Percentiles rank a stretch among this genome's conserved stretches.
Evolutionary conservation across 2,797 vertebrate genomes (phyloP).

Genomic region (Limosa lapponica): DNA sequence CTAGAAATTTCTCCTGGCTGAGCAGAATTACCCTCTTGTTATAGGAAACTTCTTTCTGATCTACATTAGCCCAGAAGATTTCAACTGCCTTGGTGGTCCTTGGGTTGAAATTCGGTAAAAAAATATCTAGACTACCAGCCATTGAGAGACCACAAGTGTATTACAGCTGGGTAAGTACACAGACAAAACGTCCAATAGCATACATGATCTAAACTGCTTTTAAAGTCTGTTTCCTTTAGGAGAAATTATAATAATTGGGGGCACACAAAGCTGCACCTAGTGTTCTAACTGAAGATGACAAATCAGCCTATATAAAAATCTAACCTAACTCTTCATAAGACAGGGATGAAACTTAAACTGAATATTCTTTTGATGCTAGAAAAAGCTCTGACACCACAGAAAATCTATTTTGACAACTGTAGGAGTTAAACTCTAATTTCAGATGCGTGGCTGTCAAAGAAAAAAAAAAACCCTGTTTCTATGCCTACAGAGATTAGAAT

Average conservation of each 20-base stretch:
- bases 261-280: neutral
- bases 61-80: neutral
- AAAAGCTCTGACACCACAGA: slow-evolving; percentile 62
- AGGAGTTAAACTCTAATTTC: slow-evolving; percentile 71
- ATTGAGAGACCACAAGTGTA: neutral
- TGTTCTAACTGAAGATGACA: neutral
- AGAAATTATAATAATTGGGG: neutral
- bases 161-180: neutral
- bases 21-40: neutral
- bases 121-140: neutral
- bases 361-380: slow-evolving; percentile 48
- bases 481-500: slow-evolving; percentile 66
- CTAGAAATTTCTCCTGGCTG: neutral
- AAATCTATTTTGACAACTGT: slow-evolving; percentile 71
- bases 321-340: slow-evolving; percentile 17
- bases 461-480: slow-evolving; percentile 24
- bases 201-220: neutral
- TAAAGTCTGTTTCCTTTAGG: neutral
- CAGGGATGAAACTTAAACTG: slow-evolving; percentile 9
- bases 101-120: neutral
- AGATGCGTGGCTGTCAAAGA: slow-evolving; percentile 55
- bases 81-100: neutral
- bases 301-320: neutral
- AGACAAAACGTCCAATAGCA: neutral
- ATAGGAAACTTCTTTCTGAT: neutral